Evolutionary conservation across 2,888 invertebrate species (phyloP).

Genomic region (Carterocephalus palaemon): DNA sequence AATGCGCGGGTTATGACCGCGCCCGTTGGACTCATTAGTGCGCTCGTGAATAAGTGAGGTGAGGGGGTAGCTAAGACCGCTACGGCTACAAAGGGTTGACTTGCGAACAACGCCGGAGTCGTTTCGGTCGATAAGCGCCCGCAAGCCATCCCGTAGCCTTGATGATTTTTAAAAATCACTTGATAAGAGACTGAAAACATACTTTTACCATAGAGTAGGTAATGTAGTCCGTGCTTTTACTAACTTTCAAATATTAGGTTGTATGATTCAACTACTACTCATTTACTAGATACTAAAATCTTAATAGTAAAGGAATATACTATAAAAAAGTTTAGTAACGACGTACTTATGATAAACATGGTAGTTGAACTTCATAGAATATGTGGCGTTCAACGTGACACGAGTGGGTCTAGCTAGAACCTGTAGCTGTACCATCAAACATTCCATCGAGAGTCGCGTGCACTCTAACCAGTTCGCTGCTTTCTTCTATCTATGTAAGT

Average conservation of each 20-base stretch:
- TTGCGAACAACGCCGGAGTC: constrained; percentile 43
- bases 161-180: constrained; percentile 7
- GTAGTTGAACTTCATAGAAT: too few relatives aligned
- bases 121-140: constrained; percentile 50
- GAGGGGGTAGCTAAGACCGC: constrained; percentile 41
- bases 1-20: constrained; percentile 22
- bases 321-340: too few relatives aligned
- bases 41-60: constrained; percentile 40
- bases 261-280: too few relatives aligned
- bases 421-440: constrained; percentile 15
- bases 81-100: constrained; percentile 48
- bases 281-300: too few relatives aligned
- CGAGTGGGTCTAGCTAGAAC: constrained; percentile 5
- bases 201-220: too few relatives aligned
- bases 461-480: constrained; percentile 18
- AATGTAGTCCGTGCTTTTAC: too few relatives aligned
- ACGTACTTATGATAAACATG: too few relatives aligned
- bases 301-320: too few relatives aligned
- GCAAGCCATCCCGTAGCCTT: constrained; percentile 16
- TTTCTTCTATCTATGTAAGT: constrained; percentile 20
- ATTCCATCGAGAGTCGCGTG: constrained; percentile 15
- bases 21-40: constrained; percentile 35
- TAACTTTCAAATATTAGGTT: too few relatives aligned
- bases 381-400: constrained; percentile 8
- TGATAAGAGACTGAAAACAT: too few relatives aligned